Conservation (phyloP, 2,113 vertebrate genomes). For the Amblyopsis rosae region DNA sequence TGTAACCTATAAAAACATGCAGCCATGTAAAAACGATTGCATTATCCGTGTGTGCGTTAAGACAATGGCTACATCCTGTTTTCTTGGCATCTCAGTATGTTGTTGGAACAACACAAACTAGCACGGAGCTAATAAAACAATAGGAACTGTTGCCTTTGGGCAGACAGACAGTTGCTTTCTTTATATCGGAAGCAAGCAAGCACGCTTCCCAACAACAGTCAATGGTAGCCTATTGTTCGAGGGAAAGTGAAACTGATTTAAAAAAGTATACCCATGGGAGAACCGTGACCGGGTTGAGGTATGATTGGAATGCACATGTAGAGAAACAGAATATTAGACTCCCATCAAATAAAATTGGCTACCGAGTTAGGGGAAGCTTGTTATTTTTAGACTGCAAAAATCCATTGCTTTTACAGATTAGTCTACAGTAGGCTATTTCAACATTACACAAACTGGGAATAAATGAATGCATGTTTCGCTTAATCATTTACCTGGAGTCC, state of each 20-base stretch:
- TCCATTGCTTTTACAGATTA: background rate
- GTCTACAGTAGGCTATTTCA: too few species aligned
- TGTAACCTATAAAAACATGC: too few species aligned
- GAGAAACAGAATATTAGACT: constrained; percentile 26
- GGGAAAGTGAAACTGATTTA: constrained; percentile 33
- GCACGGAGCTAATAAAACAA: too few species aligned
- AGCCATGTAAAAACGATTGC: too few species aligned
- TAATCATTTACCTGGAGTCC: background rate
- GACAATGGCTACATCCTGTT: too few species aligned
- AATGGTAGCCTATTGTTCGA: constrained; percentile 8
- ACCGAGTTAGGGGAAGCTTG: background rate
- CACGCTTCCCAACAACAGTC: constrained; percentile 29
- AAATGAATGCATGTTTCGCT: background rate
- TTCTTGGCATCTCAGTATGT: too few species aligned
- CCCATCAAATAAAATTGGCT: constrained; percentile 15
- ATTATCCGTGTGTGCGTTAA: too few species aligned
- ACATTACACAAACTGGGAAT: too few species aligned
- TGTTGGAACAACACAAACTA: too few species aligned
- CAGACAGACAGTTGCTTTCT: constrained; percentile 8
- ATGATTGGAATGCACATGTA: constrained; percentile 58
- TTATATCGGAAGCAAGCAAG: constrained; percentile 1
- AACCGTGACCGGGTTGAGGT: constrained; percentile 51
- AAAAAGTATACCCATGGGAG: constrained; percentile 56
- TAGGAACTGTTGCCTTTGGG: too few species aligned
- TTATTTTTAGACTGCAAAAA: background rate